Evolutionary conservation across 1,140 invertebrate genomes (phyloP).

Genomic region (Drosophila subobscura): DNA sequence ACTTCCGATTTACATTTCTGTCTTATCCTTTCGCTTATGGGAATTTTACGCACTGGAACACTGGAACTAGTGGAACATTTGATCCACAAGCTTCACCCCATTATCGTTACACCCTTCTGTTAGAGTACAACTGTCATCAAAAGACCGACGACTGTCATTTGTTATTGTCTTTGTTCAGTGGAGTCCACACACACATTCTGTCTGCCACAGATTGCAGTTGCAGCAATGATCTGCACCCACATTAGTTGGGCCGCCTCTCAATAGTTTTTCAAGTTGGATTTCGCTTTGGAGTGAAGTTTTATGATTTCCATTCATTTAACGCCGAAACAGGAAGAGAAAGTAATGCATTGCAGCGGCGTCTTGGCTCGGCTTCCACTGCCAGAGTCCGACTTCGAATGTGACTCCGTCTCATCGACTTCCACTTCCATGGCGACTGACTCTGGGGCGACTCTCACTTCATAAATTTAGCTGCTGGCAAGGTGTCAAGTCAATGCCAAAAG

Average conservation of each 20-base stretch:
- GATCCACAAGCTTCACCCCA: too few species aligned
- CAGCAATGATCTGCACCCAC: conserved; percentile 35
- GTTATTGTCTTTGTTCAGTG: conserved; percentile 51
- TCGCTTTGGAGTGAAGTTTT: conserved; percentile 30
- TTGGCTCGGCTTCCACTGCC: conserved; percentile 21
- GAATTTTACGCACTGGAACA: too few species aligned
- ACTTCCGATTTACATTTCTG: too few species aligned
- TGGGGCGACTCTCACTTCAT: conserved; percentile 73
- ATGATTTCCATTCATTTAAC: conserved; percentile 74
- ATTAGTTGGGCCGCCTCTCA: conserved; percentile 19
- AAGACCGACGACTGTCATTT: conserved; percentile 64
- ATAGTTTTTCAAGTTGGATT: conserved; percentile 29
- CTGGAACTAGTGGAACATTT: too few species aligned
- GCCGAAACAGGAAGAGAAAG: conserved; percentile 78
- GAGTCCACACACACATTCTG: neutral
- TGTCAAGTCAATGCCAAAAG: conserved; percentile 77
- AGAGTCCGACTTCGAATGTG: conserved; percentile 18
- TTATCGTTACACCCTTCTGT: too few species aligned
- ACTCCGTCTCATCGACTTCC: conserved; percentile 7
- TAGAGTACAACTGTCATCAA: too few species aligned
- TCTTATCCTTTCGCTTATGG: too few species aligned
- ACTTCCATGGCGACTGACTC: conserved; percentile 7
- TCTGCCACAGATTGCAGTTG: conserved; percentile 26
- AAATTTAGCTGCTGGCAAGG: conserved; percentile 69
- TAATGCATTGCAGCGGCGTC: conserved; percentile 62